These are phyloP conservation scores for Microtus ochrogaster DNA, from an alignment of 2,113 vertebrate species.

Conservation along the genomic window DNA sequence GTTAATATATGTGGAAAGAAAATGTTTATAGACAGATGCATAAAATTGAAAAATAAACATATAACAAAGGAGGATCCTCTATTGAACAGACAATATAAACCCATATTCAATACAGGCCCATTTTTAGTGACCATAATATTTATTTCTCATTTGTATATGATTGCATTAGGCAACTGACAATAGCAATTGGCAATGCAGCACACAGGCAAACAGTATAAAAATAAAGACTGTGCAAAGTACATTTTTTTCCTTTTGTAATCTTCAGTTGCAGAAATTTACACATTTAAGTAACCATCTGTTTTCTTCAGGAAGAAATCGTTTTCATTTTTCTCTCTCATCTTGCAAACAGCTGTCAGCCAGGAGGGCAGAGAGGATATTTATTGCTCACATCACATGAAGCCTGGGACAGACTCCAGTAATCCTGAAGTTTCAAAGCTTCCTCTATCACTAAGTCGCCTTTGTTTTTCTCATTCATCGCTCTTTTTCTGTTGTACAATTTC, in stretches of 20 bases:
- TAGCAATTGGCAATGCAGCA: background rate
- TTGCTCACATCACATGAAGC: background rate
- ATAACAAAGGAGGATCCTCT: constrained; percentile 16
- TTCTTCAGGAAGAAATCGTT: constrained; percentile 42
- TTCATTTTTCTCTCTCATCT: constrained; percentile 48
- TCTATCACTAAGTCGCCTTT: background rate
- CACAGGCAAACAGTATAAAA: constrained; percentile 45
- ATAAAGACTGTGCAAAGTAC: background rate
- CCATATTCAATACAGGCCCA: background rate
- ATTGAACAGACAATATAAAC: constrained; percentile 21
- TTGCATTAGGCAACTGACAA: constrained; percentile 7
- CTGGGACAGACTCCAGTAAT: background rate
- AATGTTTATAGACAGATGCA: constrained; percentile 38
- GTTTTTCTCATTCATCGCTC: background rate
- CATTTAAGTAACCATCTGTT: constrained; percentile 63
- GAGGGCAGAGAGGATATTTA: constrained; percentile 18
- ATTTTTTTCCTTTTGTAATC: constrained; percentile 54
- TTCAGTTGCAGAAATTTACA: constrained; percentile 61
- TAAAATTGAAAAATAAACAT: constrained; percentile 67
- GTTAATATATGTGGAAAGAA: constrained; percentile 34
- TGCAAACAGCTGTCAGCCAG: constrained; percentile 59
- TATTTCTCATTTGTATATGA: constrained; percentile 43
- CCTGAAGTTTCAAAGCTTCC: background rate
- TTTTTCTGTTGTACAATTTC: background rate
- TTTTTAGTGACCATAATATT: constrained; percentile 15